Evolutionary conservation across 2,888 invertebrate species (phyloP), one percentile per base, ranked within the genome.

Genomic region (Plutella xylostella): DNA sequence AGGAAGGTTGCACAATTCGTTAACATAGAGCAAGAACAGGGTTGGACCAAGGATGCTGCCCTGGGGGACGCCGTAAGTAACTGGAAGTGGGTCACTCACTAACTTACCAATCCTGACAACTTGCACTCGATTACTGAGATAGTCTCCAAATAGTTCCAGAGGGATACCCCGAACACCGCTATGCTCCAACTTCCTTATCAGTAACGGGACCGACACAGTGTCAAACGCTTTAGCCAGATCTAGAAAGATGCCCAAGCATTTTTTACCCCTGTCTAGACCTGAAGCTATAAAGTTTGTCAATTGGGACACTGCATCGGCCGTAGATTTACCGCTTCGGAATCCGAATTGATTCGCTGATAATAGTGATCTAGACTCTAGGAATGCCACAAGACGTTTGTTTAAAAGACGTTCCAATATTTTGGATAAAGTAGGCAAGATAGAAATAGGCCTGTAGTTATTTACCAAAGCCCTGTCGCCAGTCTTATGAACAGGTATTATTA

Each of bases 381-480:
- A 37, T 7, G 5, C 5, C 6, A 37, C 18, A 7, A 37, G 37
- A 9, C 37, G 5, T n/a, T n/a, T n/a, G n/a, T n/a, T n/a, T n/a
- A n/a, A n/a, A n/a, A n/a, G n/a, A n/a, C n/a, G n/a, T 14, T 41
- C 41, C 3, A 41, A 12, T 4, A 41, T 22, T 41, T 41, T 41
- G 18, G 14, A n/a, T n/a, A n/a, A n/a, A n/a, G n/a, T n/a, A n/a
- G n/a, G n/a, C n/a, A n/a, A n/a, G n/a, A n/a, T n/a, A n/a, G n/a
- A n/a, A n/a, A n/a, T n/a, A n/a, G n/a, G n/a, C n/a, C n/a, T n/a
- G n/a, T n/a, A n/a, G n/a, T 31, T 31, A 31, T 11, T 37, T 9
- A 37, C 5, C 3, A 17, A 9, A 6, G 4, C 15, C 18, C 18
- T 37, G 19, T 37, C 19, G n/a, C n/a, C n/a, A n/a, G n/a, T n/a